Conservation (phyloP, 2,113 vertebrate species). For the Ibidorhyncha struthersii region DNA sequence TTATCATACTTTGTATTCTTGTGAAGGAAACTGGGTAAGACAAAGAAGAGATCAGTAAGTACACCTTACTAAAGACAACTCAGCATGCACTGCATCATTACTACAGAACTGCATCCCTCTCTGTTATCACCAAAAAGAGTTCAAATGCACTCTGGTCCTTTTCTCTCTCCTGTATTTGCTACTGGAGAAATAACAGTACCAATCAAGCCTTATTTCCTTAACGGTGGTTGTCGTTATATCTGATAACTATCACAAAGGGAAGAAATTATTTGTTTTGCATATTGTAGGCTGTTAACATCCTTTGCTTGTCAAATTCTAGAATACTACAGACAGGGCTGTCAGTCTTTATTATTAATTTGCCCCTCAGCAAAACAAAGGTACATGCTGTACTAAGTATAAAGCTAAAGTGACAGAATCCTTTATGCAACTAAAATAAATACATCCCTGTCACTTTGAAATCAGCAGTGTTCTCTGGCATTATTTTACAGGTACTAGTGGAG, state of each 20-base stretch:
- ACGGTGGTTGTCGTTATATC: not conserved
- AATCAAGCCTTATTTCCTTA: not conserved
- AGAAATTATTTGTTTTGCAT: slow-evolving; percentile 34
- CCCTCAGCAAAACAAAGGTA: slow-evolving; percentile 54
- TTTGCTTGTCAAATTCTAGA: slow-evolving; percentile 34
- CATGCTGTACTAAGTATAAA: not conserved
- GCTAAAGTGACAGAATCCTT: slow-evolving; percentile 42
- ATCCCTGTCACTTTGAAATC: slow-evolving; percentile 54
- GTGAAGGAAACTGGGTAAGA: not conserved
- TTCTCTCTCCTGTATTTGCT: not conserved
- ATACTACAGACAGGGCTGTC: not conserved
- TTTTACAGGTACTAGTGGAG: not conserved
- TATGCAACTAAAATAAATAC: slow-evolving; percentile 57
- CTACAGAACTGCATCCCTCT: not conserved
- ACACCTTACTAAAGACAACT: not conserved
- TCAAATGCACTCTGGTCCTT: not conserved
- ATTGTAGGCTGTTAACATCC: not conserved
- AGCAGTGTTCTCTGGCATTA: not conserved
- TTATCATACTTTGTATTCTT: not conserved
- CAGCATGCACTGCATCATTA: too few relatives aligned
- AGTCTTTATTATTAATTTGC: slow-evolving; percentile 37
- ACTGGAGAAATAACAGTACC: not conserved
- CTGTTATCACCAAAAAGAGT: not conserved
- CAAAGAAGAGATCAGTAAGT: not conserved
- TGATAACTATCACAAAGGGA: not conserved